Base-by-base conservation (phyloP, 2,888 invertebrate species). In the Opisthograptis luteolata region DNA sequence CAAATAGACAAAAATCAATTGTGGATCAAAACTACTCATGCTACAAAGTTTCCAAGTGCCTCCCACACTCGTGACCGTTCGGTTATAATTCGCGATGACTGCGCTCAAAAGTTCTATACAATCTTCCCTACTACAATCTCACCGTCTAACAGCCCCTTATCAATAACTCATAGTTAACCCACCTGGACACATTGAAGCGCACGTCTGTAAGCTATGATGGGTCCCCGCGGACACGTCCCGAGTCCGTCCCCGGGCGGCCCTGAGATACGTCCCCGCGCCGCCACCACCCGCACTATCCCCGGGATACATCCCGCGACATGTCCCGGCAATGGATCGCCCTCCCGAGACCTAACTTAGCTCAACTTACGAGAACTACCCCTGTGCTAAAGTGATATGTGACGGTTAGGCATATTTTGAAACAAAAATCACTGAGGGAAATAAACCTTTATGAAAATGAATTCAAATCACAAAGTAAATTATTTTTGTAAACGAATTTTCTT, bases 311-410 rank as follows among this genome's bases (percentile, higher is more conserved):
- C 3, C 36, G n/a, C 17, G 13, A 30, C 24, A 12, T 45, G 30
- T 34, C 3, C 17, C 4, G 10, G 31, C 35, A 40, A 47, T 34
- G 40, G 40, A 47, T 47, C 14, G 40, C 15, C 24, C 47, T 28
- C 40, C 8, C 5, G 47, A 22, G 47, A 40, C 12, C 7, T 22
- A 22, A 47, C 32, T 46, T 27, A 14, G 32, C 10, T 10, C 19
- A 35, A 35, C 35, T 44, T 20, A 3, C n/a, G 20, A 10, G 10
- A 20, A 12, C 28, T 14, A 5, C 10, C 9, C n/a, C 4, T n/a
- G n/a, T n/a, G n/a, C n/a, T n/a, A n/a, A n/a, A n/a, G n/a, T n/a
- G n/a, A n/a, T n/a, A n/a, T n/a, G n/a, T n/a, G n/a, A n/a, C n/a
- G n/a, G n/a, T n/a, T n/a, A n/a, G n/a, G n/a, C n/a, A n/a, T n/a